Percentiles rank a stretch among this genome's conserved stretches.
Evolutionary conservation across 1,140 invertebrate genomes (phyloP).

Genomic region (Trichonephila inaurata): DNA sequence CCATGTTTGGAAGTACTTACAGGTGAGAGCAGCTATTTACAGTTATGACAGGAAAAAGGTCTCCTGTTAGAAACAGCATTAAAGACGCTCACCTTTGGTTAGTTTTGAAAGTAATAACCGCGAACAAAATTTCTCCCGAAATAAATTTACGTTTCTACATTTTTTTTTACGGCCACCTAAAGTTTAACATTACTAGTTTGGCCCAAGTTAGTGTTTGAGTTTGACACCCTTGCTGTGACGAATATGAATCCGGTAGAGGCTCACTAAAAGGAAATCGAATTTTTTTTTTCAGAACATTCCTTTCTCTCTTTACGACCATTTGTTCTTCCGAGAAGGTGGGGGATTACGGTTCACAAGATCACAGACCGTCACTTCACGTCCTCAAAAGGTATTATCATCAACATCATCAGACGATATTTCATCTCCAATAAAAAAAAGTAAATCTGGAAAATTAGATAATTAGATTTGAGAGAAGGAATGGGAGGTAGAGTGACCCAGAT

Average conservation of each 20-base stretch:
- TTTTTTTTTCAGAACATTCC: background rate
- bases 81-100: too few relatives aligned
- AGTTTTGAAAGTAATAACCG: too few relatives aligned
- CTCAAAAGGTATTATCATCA: background rate
- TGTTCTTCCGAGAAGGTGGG: background rate
- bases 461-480: background rate
- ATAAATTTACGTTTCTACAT: too few relatives aligned
- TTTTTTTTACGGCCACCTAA: too few relatives aligned
- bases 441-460: background rate
- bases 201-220: too few relatives aligned
- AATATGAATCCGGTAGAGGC: background rate
- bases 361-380: background rate
- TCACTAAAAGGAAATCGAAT: background rate
- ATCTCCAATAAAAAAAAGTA: background rate
- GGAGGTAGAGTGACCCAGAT: background rate
- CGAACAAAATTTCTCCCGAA: too few relatives aligned
- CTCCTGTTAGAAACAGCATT: too few relatives aligned
- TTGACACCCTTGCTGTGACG: background rate
- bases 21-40: too few relatives aligned
- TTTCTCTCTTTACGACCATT: background rate
- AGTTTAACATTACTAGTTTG: too few relatives aligned
- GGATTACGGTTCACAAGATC: background rate
- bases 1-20: too few relatives aligned
- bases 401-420: constrained; percentile 21
- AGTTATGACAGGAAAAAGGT: too few relatives aligned